Base-by-base conservation (phyloP, 2,113 vertebrate genomes). In the Saimiri boliviensis region DNA sequence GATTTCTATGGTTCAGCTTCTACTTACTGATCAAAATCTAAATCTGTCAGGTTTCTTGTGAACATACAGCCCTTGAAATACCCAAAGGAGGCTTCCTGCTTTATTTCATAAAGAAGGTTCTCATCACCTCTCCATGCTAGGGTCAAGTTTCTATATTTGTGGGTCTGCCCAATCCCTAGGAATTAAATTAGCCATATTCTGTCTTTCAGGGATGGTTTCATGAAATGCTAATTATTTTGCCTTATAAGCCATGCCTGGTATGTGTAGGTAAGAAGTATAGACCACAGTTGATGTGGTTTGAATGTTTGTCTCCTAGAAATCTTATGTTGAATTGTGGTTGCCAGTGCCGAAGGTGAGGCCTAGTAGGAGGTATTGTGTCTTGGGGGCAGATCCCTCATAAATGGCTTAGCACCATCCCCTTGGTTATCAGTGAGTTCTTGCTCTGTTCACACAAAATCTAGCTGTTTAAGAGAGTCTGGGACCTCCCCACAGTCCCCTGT, bases 51-150 rank as follows among this genome's bases (percentile, higher is more conserved):
- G n/a, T 52, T 87, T 93, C 91, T 93, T 85, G 56, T 21, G 7
- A 73, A 87, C 16, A 40, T 86, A 91, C 4, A 96, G 54, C 27
- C 92, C 49, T 97, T 85, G 71, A 86, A 87, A 92, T 60, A 85
- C 7, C 9, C 47, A 70, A 0, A 37, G 47, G 27, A n/a, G 12
- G 6, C 23, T 84, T 30, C 37, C 54, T 83, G 21, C 30, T 92
- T 94, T 80, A 71, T 27, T 92, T 32, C 23, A 82, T 42, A 49
- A 74, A 52, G 27, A 95, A 54, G 56, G 73, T 58, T 79, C 84
- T 35, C 63, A 74, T 6, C 74, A 21, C 14, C 10, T 20, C 32
- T 88, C 3, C 76, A 42, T 66, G 25, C 49, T 8, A 52, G 35
- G 32, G 23, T 40, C 47, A 60, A 47, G 4, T 21, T 5, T 63